Evolutionary conservation across 2,888 invertebrate genomes (phyloP).

Genomic region (Acanthosepion esculentum): DNA sequence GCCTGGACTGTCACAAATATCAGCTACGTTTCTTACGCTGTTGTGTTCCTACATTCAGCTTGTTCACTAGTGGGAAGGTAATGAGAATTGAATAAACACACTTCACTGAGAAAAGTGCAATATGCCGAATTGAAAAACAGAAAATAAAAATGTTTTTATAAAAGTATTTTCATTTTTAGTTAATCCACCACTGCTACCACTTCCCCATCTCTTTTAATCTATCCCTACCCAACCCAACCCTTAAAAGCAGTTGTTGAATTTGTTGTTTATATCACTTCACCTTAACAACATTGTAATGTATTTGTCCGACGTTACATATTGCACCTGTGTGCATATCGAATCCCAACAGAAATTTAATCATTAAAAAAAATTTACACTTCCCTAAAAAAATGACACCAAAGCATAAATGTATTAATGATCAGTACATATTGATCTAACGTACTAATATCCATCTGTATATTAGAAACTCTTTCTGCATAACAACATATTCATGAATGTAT

Average conservation of each 20-base stretch:
- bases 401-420: neutral
- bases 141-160: conserved; percentile 21
- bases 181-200: neutral
- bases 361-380: neutral
- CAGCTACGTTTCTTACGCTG: neutral
- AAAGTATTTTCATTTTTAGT: conserved; percentile 2
- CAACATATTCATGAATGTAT: neutral
- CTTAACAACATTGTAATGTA: neutral
- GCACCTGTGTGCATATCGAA: conserved; percentile 25
- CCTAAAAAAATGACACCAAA: neutral
- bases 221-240: neutral
- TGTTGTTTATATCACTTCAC: conserved; percentile 10
- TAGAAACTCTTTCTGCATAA: neutral
- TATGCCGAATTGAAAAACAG: neutral
- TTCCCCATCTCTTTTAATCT: neutral
- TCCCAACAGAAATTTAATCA: conserved; percentile 33
- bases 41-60: neutral
- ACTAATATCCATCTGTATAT: neutral
- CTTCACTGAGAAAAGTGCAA: conserved; percentile 20
- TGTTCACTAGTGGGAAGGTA: neutral
- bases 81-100: neutral
- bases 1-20: neutral
- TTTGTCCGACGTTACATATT: neutral
- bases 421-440: neutral
- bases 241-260: conserved; percentile 12